A percentile compares a stretch with the other conserved stretches of the same genome.
These are phyloP conservation scores for Poecile atricapillus DNA, from an alignment of 2,113 vertebrate species.

Conservation along the genomic window DNA sequence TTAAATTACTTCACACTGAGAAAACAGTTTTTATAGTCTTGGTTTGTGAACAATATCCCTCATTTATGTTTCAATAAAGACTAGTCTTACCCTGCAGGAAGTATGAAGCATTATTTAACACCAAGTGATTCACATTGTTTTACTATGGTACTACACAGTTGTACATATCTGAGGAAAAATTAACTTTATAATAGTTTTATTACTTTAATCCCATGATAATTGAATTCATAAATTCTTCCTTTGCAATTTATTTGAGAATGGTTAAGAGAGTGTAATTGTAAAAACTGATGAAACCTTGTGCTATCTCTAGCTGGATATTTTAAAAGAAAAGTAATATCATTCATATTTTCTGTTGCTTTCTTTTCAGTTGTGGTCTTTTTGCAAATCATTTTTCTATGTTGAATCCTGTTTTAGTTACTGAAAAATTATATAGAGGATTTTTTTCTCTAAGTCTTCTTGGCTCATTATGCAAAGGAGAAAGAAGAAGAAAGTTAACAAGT, in stretches of 20 bases:
- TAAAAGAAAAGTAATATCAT: not conserved
- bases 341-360: not conserved
- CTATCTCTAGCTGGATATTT: not conserved
- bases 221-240: conserved; percentile 3
- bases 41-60: not conserved
- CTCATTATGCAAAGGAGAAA: not conserved
- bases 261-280: not conserved
- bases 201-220: not conserved
- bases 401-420: not conserved
- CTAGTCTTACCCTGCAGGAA: not conserved
- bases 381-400: not conserved
- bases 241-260: not conserved
- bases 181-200: conserved; percentile 1
- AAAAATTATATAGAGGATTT: not conserved
- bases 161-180: not conserved
- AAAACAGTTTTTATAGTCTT: not conserved
- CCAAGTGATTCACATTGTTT: not conserved
- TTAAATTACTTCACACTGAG: not conserved
- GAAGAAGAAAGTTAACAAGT: not conserved
- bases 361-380: not conserved
- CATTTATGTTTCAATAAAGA: not conserved
- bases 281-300: not conserved
- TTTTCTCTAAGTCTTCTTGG: not conserved
- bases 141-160: not conserved
- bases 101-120: conserved; percentile 2